Percentiles rank a stretch among this genome's conserved stretches.
These are phyloP conservation scores for Ceramica pisi DNA, from an alignment of 2,888 invertebrate species.

Conservation along the genomic window DNA sequence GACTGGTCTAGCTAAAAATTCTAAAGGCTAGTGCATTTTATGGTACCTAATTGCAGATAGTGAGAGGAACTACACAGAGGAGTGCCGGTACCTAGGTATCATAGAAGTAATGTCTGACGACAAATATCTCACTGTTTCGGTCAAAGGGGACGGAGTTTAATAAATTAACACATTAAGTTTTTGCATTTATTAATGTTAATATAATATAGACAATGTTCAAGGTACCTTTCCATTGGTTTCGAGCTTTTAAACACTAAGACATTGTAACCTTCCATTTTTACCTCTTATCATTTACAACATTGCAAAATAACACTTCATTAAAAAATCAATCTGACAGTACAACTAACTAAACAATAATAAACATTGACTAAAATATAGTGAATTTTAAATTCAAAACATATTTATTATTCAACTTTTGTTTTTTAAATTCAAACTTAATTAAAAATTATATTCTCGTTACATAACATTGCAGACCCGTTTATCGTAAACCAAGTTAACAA, in stretches of 20 bases:
- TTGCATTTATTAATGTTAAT: conserved; percentile 91
- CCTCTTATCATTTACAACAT: conserved; percentile 87
- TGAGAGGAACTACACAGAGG: conserved; percentile 27
- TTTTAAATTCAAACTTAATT: conserved; percentile 86
- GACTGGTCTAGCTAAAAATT: no score
- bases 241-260: conserved; percentile 89
- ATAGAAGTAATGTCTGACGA: not conserved
- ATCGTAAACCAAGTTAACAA: conserved; percentile 89
- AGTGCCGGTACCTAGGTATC: not conserved
- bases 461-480: conserved; percentile 90
- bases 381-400: conserved; percentile 87
- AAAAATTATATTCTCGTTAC: conserved; percentile 85
- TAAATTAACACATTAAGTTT: conserved; percentile 73
- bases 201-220: conserved; percentile 91
- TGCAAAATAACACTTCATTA: conserved; percentile 88
- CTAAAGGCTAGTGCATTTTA: not conserved
- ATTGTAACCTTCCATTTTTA: conserved; percentile 87
- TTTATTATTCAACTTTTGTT: conserved; percentile 78
- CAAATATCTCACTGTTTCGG: not conserved
- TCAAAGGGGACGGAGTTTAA: not conserved
- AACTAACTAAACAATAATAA: conserved; percentile 85
- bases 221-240: conserved; percentile 91
- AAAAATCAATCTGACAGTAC: conserved; percentile 84
- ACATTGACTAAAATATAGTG: conserved; percentile 89
- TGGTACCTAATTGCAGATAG: conserved; percentile 3